A percentile compares a stretch with the other conserved stretches of the same genome.
Conservation (phyloP, 2,797 vertebrate species). For the Peromyscus attwateri region DNA sequence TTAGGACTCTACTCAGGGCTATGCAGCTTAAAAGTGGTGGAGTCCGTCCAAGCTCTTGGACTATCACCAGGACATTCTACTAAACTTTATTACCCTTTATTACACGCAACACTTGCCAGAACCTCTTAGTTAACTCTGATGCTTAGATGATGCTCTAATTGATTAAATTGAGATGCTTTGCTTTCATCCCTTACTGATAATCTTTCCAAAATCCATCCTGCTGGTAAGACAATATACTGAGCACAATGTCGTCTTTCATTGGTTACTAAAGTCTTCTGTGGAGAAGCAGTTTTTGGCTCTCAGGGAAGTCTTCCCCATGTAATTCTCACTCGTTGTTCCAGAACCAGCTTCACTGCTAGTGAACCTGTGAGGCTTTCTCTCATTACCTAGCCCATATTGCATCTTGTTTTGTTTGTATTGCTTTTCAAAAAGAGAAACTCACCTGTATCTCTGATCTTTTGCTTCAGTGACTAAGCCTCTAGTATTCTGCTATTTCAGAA, state of each 20-base stretch:
- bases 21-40: background rate
- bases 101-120: background rate
- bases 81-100: background rate
- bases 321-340: background rate
- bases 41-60: background rate
- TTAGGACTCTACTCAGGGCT: background rate
- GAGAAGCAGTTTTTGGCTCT: background rate
- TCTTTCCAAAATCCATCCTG: background rate
- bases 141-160: conserved; percentile 7
- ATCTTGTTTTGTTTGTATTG: background rate
- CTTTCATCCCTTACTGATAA: background rate
- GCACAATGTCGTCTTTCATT: background rate
- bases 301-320: background rate
- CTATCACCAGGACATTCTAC: background rate
- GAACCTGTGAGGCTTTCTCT: background rate
- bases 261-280: background rate
- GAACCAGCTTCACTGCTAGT: background rate
- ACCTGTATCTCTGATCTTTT: background rate
- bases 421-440: background rate
- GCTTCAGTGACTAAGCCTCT: background rate
- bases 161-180: background rate
- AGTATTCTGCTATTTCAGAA: background rate
- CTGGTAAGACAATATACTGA: background rate
- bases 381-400: background rate
- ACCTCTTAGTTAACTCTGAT: background rate